phyloP scores from a whole-genome alignment of 1,140 invertebrate genomes.

The Atopsyche davidsoni region DNA sequence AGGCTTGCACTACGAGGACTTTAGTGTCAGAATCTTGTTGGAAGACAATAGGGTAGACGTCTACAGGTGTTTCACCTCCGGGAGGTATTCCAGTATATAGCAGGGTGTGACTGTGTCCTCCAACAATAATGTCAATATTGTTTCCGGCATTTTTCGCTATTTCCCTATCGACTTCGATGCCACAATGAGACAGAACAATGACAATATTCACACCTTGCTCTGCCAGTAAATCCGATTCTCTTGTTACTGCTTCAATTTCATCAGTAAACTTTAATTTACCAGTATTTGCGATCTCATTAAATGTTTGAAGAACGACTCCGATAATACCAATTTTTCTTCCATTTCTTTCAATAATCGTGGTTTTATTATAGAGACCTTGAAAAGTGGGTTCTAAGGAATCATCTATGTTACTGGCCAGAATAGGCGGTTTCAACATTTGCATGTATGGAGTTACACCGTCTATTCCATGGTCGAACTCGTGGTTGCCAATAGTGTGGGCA shows the following conservation, averaged over 20 bases:
- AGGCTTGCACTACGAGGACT: slow-evolving; percentile 65
- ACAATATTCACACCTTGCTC: not conserved
- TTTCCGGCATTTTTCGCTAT: slow-evolving; percentile 59
- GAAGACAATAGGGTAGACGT: slow-evolving; percentile 60
- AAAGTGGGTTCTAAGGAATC: slow-evolving; percentile 54
- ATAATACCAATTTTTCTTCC: slow-evolving; percentile 65
- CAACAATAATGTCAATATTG: slow-evolving; percentile 69
- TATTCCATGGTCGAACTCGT: slow-evolving; percentile 72
- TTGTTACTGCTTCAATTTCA: slow-evolving; percentile 57
- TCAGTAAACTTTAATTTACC: slow-evolving; percentile 58
- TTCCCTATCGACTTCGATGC: slow-evolving; percentile 18
- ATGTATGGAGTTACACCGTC: slow-evolving; percentile 57
- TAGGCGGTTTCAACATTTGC: slow-evolving; percentile 49
- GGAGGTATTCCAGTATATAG: slow-evolving; percentile 54
- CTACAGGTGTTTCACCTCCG: slow-evolving; percentile 51
- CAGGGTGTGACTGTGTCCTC: slow-evolving; percentile 78
- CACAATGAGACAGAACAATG: not conserved
- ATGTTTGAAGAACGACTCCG: slow-evolving; percentile 62
- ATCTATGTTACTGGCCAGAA: slow-evolving; percentile 65
- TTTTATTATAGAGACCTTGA: slow-evolving; percentile 48
- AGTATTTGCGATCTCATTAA: slow-evolving; percentile 58
- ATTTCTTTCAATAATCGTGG: slow-evolving; percentile 45
- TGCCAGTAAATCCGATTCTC: not conserved
- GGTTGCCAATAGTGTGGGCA: slow-evolving; percentile 70
- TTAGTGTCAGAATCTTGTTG: slow-evolving; percentile 47